phyloP scores from a whole-genome alignment of 2,113 vertebrate species.

The Abramis brama region DNA sequence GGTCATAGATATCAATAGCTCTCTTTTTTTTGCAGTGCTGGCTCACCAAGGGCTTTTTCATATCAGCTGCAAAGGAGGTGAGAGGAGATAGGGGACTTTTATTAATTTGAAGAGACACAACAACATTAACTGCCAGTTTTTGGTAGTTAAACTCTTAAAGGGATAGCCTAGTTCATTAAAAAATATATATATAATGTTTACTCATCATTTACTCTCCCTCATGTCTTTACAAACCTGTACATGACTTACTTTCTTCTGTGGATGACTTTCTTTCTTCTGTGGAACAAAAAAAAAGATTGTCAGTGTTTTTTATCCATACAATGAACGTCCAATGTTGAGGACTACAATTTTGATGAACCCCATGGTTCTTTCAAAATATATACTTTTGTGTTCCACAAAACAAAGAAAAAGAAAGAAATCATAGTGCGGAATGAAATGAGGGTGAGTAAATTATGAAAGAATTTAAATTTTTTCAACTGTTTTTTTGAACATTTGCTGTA shows the following conservation, averaged over 20 bases:
- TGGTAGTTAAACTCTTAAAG: background rate
- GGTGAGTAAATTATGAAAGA: background rate
- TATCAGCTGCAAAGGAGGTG: background rate
- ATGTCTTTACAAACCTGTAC: background rate
- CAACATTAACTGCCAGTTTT: background rate
- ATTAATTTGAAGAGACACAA: background rate
- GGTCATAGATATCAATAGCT: background rate
- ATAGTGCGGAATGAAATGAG: background rate
- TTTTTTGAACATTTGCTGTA: background rate
- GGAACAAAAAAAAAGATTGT: background rate
- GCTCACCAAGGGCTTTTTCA: background rate
- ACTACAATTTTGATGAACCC: background rate
- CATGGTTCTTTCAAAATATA: background rate
- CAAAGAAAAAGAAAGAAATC: background rate
- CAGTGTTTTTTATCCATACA: background rate
- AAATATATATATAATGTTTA: background rate
- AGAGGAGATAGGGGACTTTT: constrained; percentile 11
- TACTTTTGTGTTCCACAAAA: background rate
- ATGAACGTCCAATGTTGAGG: background rate
- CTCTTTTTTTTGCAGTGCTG: background rate
- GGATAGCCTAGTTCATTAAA: background rate
- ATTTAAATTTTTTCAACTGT: background rate
- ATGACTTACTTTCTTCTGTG: background rate
- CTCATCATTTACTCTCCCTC: background rate
- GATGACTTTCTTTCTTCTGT: background rate